Conservation (phyloP, 1,140 invertebrate genomes). For the Drosophila willistoni region DNA sequence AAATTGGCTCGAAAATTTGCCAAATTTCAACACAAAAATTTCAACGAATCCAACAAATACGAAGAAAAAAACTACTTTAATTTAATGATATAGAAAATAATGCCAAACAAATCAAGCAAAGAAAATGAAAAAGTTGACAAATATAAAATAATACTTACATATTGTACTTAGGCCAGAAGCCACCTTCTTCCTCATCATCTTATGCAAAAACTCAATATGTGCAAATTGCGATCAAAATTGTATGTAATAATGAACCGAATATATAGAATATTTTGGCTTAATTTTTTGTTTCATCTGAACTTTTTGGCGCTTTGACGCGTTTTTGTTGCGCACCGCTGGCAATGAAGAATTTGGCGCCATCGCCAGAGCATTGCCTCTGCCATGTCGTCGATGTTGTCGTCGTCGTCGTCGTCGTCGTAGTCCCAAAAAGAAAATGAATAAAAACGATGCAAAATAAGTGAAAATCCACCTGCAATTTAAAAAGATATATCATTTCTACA, state of each 20-base stretch:
- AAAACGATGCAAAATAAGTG: slow-evolving; percentile 42
- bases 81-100: slow-evolving; percentile 74
- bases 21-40: slow-evolving; percentile 3
- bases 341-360: slow-evolving; percentile 70
- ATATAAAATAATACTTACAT: slow-evolving; percentile 38
- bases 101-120: slow-evolving; percentile 69
- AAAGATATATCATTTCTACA: background rate
- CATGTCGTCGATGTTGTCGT: slow-evolving; percentile 33
- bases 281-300: slow-evolving; percentile 19
- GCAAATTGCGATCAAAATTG: slow-evolving; percentile 60
- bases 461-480: slow-evolving; percentile 27
- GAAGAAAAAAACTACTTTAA: slow-evolving; percentile 56
- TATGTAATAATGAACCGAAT: slow-evolving; percentile 23
- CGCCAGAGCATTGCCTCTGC: slow-evolving; percentile 17
- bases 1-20: slow-evolving; percentile 9
- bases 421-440: slow-evolving; percentile 18
- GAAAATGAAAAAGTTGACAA: slow-evolving; percentile 8
- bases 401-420: slow-evolving; percentile 40
- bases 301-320: slow-evolving; percentile 70
- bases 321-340: slow-evolving; percentile 57
- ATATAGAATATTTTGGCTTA: background rate
- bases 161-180: background rate
- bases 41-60: background rate
- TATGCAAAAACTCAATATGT: slow-evolving; percentile 50
- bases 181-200: background rate